Conservation (phyloP, 30 jellyfish, hydroid and myxozoan genomes). For the Chrysaora quinquecirrha region DNA sequence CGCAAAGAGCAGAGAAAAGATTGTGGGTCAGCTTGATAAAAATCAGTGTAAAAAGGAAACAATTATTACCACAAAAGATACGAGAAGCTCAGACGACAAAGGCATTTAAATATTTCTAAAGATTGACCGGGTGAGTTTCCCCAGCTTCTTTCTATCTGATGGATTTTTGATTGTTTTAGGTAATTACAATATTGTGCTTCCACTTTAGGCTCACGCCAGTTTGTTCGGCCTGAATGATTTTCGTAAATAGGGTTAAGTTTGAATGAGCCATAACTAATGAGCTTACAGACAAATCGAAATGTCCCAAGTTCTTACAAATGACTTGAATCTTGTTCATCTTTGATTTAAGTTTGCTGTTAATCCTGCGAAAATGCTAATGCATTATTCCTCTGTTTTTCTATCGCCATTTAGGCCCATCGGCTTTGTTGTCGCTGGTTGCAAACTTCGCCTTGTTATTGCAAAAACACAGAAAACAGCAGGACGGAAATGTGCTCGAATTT, state of each 20-base stretch:
- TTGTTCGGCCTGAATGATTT: slow-evolving; percentile 77
- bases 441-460: background rate
- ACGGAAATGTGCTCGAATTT: slow-evolving; percentile 7
- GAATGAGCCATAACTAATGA: slow-evolving; percentile 54
- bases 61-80: background rate
- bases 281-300: slow-evolving; percentile 53
- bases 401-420: slow-evolving; percentile 11
- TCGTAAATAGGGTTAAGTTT: slow-evolving; percentile 44
- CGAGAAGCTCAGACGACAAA: background rate
- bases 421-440: slow-evolving; percentile 28
- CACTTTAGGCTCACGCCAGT: slow-evolving; percentile 17
- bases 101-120: background rate
- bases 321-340: slow-evolving; percentile 30
- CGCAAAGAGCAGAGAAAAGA: slow-evolving; percentile 11
- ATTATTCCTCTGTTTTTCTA: slow-evolving; percentile 32
- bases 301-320: slow-evolving; percentile 21
- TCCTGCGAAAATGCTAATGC: slow-evolving; percentile 70
- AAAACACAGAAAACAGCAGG: background rate
- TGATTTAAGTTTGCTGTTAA: slow-evolving; percentile 28
- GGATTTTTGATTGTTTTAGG: slow-evolving; percentile 22
- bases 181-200: slow-evolving; percentile 63
- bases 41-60: slow-evolving; percentile 47
- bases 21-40: background rate
- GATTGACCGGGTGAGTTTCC: slow-evolving; percentile 39
- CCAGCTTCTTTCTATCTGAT: slow-evolving; percentile 27